phyloP scores from a whole-genome alignment of 1,140 invertebrate genomes.

The Heterodera carotae region DNA sequence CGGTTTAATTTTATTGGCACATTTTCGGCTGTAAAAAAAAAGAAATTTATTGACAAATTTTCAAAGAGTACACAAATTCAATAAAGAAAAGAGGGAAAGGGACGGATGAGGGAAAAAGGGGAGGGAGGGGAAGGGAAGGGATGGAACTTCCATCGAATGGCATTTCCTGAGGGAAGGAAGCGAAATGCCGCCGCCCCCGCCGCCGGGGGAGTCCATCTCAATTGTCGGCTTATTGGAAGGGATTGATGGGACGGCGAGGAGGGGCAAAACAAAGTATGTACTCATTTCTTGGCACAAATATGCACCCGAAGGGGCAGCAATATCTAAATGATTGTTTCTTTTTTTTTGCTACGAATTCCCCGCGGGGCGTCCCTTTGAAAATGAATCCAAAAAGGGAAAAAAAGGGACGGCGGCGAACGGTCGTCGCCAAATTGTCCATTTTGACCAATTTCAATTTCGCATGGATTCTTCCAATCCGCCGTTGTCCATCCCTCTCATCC shows the following conservation, averaged over 20 bases:
- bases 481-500: background rate
- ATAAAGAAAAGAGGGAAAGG: background rate
- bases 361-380: no score
- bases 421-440: no score
- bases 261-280: background rate
- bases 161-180: background rate
- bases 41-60: conserved; percentile 2
- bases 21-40: background rate
- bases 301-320: no score
- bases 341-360: no score
- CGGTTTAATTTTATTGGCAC: no score
- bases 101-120: no score
- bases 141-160: background rate
- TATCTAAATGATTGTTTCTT: no score
- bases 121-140: background rate
- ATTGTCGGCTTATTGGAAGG: conserved; percentile 11
- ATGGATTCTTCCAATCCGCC: background rate
- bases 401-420: no score
- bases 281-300: background rate
- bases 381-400: no score
- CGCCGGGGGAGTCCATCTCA: background rate
- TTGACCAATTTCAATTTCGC: background rate
- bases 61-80: background rate
- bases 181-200: background rate
- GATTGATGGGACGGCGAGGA: background rate